phyloP scores from a whole-genome alignment of 1,140 invertebrate species.

The Sarcophaga bullata region DNA sequence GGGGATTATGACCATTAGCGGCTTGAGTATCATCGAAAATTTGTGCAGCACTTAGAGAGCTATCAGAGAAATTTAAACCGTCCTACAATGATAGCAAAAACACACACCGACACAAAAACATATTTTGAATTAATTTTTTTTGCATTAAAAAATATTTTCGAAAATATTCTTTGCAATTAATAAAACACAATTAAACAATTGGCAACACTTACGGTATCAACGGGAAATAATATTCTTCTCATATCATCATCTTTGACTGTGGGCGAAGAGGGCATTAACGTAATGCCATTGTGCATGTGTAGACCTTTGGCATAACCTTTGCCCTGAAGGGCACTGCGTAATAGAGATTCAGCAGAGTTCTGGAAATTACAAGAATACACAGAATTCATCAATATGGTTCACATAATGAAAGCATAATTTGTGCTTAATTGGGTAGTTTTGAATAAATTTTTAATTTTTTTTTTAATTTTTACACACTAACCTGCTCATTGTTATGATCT shows the following conservation, averaged over 20 bases:
- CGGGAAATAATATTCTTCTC: slow-evolving; percentile 63
- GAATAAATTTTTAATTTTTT: not conserved
- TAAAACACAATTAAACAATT: not conserved
- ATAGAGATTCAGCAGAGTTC: slow-evolving; percentile 76
- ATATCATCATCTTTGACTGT: slow-evolving; percentile 67
- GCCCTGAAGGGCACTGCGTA: slow-evolving; percentile 83
- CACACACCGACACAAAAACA: not conserved
- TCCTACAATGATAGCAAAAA: slow-evolving; percentile 44
- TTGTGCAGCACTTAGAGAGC: slow-evolving; percentile 56
- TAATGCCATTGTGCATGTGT: slow-evolving; percentile 69
- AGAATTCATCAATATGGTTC: too few species aligned
- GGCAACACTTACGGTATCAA: slow-evolving; percentile 53
- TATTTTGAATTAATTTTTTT: not conserved
- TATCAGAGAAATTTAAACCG: slow-evolving; percentile 60
- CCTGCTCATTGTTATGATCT: slow-evolving; percentile 74
- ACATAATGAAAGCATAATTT: too few species aligned
- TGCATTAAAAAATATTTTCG: too few species aligned
- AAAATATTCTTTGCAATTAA: not conserved
- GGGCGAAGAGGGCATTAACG: slow-evolving; percentile 58
- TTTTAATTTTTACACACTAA: slow-evolving; percentile 36
- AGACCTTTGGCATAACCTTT: slow-evolving; percentile 69
- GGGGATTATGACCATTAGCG: slow-evolving; percentile 41
- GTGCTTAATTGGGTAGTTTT: too few species aligned
- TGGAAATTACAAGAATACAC: slow-evolving; percentile 33
- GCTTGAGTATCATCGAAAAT: slow-evolving; percentile 63